Evolutionary conservation across 2,113 vertebrate genomes (phyloP).

Genomic region (Grammomys surdaster): DNA sequence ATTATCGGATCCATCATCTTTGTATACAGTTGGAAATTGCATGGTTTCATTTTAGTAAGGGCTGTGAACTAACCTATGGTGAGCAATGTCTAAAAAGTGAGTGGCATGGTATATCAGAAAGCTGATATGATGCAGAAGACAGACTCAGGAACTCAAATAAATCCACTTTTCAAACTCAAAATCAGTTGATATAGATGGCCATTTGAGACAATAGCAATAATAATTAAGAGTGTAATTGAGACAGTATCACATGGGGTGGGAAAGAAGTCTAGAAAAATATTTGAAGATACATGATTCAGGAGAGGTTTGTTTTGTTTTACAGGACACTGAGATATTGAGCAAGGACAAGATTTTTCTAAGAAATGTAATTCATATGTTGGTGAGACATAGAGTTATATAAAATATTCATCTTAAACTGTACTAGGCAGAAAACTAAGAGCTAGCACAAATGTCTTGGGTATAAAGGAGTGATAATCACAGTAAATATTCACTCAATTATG

Average conservation of each 20-base stretch:
- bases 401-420: neutral
- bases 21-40: constrained; percentile 44
- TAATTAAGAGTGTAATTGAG: neutral
- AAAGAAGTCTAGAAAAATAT: neutral
- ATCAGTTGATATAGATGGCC: neutral
- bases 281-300: neutral
- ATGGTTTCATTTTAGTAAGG: constrained; percentile 38
- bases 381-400: neutral
- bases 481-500: neutral
- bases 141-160: neutral
- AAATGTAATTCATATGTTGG: neutral
- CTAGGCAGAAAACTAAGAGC: neutral
- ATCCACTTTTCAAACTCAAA: neutral
- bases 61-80: neutral
- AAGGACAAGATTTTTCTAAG: neutral
- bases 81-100: neutral
- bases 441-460: neutral
- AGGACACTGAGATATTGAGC: neutral
- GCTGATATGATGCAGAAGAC: neutral
- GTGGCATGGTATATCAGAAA: neutral
- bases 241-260: neutral
- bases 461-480: neutral
- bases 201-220: neutral
- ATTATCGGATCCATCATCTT: constrained; percentile 66
- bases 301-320: neutral